Evolutionary conservation across 2,797 vertebrate genomes (phyloP).

Genomic region (Falco concolor): DNA sequence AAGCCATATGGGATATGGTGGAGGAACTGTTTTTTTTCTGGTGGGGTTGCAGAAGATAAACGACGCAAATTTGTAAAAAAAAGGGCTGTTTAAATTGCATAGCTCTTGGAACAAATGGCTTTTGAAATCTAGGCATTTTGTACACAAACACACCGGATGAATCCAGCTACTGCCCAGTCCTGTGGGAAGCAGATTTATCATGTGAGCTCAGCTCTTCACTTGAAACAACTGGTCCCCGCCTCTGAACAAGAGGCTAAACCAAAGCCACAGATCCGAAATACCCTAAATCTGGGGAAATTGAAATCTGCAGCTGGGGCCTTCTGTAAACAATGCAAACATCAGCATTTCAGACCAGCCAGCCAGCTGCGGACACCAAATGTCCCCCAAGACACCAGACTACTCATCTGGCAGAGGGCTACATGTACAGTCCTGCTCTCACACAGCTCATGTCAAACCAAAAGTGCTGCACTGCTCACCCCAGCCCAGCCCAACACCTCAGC

Average conservation of each 20-base stretch:
- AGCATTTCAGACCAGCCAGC: conserved; percentile 13
- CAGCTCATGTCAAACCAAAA: neutral
- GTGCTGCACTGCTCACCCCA: neutral
- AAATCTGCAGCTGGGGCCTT: neutral
- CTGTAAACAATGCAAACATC: neutral
- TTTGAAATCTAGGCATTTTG: neutral
- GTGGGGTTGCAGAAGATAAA: neutral
- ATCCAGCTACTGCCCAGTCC: neutral
- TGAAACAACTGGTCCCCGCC: neutral
- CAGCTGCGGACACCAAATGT: neutral
- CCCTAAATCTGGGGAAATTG: neutral
- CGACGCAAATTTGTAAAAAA: neutral
- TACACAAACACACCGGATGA: neutral
- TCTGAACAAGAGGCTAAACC: neutral
- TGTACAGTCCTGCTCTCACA: neutral
- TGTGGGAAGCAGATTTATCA: neutral
- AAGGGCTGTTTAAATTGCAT: neutral
- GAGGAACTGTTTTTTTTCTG: neutral
- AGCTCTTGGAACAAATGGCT: neutral
- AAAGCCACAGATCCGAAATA: conserved; percentile 19
- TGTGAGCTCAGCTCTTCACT: neutral
- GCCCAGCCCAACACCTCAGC: neutral
- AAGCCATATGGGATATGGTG: neutral
- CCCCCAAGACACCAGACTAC: neutral
- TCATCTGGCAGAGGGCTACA: neutral